These are phyloP conservation scores for Coracias cyanogaster DNA, from an alignment of 2,797 vertebrate genomes.

Conservation along the genomic window DNA sequence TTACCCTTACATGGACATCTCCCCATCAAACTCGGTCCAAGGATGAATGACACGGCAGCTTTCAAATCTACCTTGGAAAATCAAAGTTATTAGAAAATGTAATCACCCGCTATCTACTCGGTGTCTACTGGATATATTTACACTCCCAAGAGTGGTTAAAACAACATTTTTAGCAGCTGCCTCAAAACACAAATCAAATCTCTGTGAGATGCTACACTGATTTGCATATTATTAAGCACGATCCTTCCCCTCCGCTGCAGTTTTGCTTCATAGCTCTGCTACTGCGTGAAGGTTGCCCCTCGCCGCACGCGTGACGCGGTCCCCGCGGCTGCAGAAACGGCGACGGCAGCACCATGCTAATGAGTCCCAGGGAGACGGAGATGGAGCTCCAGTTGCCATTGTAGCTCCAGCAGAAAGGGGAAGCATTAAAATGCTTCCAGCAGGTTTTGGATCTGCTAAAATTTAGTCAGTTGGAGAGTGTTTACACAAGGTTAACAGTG, in stretches of 20 bases:
- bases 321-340: neutral
- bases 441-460: slow-evolving; percentile 30
- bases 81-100: slow-evolving; percentile 39
- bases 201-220: neutral
- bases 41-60: slow-evolving; percentile 4
- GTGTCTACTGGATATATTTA: neutral
- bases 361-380: slow-evolving; percentile 74
- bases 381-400: neutral
- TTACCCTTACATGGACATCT: neutral
- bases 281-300: neutral
- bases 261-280: neutral
- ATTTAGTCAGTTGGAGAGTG: slow-evolving; percentile 40
- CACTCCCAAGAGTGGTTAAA: neutral
- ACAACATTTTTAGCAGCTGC: slow-evolving; percentile 53
- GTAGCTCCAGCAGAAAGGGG: neutral
- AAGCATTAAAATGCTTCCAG: slow-evolving; percentile 55
- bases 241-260: neutral
- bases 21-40: neutral
- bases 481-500: slow-evolving; percentile 52
- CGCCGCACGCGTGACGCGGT: neutral
- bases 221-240: slow-evolving; percentile 43
- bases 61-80: slow-evolving; percentile 27
- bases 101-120: neutral
- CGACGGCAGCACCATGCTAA: slow-evolving; percentile 21
- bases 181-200: slow-evolving; percentile 3